Percentiles rank a stretch among this genome's conserved stretches.
These are phyloP conservation scores for Microtus ochrogaster DNA, from an alignment of 2,113 vertebrate genomes.

Conservation along the genomic window DNA sequence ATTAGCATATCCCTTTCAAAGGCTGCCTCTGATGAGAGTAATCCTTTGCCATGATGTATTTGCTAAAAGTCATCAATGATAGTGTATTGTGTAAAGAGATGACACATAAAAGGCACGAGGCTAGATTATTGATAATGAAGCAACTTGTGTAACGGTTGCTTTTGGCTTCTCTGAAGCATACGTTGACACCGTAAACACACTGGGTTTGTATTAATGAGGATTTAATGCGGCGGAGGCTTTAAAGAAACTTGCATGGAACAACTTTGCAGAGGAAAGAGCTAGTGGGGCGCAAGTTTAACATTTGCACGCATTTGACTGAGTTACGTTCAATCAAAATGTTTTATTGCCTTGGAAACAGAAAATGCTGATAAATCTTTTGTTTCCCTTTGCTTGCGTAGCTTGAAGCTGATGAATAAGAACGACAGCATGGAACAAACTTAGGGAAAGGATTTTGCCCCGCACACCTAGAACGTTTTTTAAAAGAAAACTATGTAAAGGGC, in stretches of 20 bases:
- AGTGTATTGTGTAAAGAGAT: conserved; percentile 92
- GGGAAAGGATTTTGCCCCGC: conserved; percentile 21
- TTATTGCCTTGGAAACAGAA: conserved; percentile 79
- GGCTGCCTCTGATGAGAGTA: conserved; percentile 91
- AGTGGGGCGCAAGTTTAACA: conserved; percentile 70
- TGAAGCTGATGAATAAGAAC: conserved; percentile 33
- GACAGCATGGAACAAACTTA: neutral
- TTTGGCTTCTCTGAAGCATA: conserved; percentile 89
- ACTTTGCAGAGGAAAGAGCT: conserved; percentile 80
- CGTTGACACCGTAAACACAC: conserved; percentile 88
- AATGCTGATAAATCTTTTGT: conserved; percentile 66
- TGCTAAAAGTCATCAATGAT: conserved; percentile 95
- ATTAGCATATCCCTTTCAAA: conserved; percentile 99
- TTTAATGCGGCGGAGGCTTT: conserved; percentile 87
- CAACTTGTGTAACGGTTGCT: conserved; percentile 88
- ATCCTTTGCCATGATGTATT: conserved; percentile 94
- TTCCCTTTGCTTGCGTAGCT: conserved; percentile 61
- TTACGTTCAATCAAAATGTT: conserved; percentile 76
- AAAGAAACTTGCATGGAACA: conserved; percentile 81
- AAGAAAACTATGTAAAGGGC: neutral
- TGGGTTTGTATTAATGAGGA: conserved; percentile 89
- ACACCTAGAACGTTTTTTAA: neutral
- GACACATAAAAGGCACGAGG: conserved; percentile 94
- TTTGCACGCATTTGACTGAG: conserved; percentile 85
- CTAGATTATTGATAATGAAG: conserved; percentile 94